Evolutionary conservation across 2,888 invertebrate species (phyloP).

Genomic region (Lumbricus terrestris): DNA sequence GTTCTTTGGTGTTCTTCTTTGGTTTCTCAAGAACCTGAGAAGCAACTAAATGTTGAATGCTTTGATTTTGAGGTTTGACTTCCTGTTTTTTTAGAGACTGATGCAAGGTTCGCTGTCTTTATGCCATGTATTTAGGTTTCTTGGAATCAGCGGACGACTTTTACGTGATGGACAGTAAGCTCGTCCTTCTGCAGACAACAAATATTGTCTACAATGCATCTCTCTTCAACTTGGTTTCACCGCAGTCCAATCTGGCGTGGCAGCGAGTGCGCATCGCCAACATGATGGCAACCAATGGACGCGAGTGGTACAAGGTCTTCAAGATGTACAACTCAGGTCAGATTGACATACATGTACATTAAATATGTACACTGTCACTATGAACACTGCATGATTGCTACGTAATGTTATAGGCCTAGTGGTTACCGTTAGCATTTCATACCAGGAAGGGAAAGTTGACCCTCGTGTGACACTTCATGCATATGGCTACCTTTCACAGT

Average conservation of each 20-base stretch:
- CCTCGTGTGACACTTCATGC: too few species aligned
- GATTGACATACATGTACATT: too few species aligned
- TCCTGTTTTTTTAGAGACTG: background rate
- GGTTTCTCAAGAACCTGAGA: background rate
- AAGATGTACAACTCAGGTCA: slow-evolving; percentile 52
- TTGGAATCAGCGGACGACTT: slow-evolving; percentile 56
- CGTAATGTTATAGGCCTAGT: too few species aligned
- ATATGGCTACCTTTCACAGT: too few species aligned
- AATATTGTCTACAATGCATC: slow-evolving; percentile 51
- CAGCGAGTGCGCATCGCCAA: slow-evolving; percentile 55
- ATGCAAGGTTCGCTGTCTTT: background rate
- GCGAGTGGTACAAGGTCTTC: slow-evolving; percentile 50
- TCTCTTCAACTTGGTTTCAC: slow-evolving; percentile 47
- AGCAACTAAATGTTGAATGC: background rate
- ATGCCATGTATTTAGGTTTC: slow-evolving; percentile 45
- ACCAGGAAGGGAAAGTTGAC: too few species aligned
- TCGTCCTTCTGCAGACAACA: slow-evolving; percentile 56
- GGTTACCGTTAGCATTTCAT: background rate
- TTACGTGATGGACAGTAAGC: slow-evolving; percentile 48
- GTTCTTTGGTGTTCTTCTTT: background rate
- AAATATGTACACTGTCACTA: too few species aligned
- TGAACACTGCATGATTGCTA: background rate
- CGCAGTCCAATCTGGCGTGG: slow-evolving; percentile 53
- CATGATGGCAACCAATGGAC: slow-evolving; percentile 52
- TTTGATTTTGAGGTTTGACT: background rate